Evolutionary conservation across 1,140 invertebrate genomes (phyloP).

Genomic region (Frieseomelitta varia): DNA sequence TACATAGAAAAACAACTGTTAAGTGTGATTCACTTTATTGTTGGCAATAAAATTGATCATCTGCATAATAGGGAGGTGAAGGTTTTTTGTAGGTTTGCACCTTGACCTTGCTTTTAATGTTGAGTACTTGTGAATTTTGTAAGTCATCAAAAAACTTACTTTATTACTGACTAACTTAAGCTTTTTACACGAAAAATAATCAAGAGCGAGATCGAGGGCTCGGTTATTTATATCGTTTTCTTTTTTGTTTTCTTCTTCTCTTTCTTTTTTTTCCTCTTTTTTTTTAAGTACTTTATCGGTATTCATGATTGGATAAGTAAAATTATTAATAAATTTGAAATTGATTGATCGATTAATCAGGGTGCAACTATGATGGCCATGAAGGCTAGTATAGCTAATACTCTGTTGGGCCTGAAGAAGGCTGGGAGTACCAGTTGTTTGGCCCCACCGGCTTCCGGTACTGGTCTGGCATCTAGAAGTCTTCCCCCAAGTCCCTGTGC

Average conservation of each 20-base stretch:
- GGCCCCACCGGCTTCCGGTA: slow-evolving; percentile 83
- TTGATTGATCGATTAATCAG: slow-evolving; percentile 78
- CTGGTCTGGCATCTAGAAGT: slow-evolving; percentile 85
- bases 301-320: slow-evolving; percentile 13
- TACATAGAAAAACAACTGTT: slow-evolving; percentile 74
- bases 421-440: slow-evolving; percentile 85
- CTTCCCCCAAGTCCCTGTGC: slow-evolving; percentile 90
- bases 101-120: slow-evolving; percentile 69
- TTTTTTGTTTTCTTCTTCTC: neutral
- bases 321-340: slow-evolving; percentile 67
- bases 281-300: slow-evolving; percentile 31
- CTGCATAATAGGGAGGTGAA: slow-evolving; percentile 75
- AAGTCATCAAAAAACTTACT: slow-evolving; percentile 33
- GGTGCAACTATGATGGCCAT: slow-evolving; percentile 81
- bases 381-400: slow-evolving; percentile 83
- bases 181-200: neutral
- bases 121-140: slow-evolving; percentile 26
- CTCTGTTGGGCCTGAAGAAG: slow-evolving; percentile 83
- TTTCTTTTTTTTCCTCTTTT: neutral
- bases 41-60: slow-evolving; percentile 79
- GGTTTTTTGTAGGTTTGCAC: slow-evolving; percentile 78
- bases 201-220: neutral
- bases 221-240: neutral
- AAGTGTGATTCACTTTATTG: slow-evolving; percentile 78
- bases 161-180: neutral